A percentile compares a stretch with the other conserved stretches of the same genome.
phyloP scores from a whole-genome alignment of 1,140 invertebrate genomes.

The Delia radicum region DNA sequence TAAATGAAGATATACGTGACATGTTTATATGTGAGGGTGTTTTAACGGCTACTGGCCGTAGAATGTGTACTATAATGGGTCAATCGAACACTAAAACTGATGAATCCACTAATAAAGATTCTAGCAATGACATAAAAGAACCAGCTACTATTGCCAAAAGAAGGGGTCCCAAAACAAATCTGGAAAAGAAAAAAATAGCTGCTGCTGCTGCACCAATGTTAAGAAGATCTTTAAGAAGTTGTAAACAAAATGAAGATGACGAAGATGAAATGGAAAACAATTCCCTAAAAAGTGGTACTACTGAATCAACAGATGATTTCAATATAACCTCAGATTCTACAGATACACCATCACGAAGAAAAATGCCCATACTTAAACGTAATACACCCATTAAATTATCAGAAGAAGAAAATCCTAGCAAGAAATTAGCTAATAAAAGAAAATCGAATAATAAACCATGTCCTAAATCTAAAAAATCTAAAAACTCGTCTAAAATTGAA shows the following conservation, averaged over 20 bases:
- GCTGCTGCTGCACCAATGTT: background rate
- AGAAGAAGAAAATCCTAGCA: background rate
- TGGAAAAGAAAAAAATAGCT: background rate
- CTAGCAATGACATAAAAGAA: background rate
- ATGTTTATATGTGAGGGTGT: constrained; percentile 65
- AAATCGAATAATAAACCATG: background rate
- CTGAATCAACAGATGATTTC: background rate
- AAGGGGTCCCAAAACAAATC: background rate
- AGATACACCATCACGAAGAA: background rate
- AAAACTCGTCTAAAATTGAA: background rate
- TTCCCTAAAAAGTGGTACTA: too few relatives aligned
- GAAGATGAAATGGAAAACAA: too few relatives aligned
- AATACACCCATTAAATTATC: background rate
- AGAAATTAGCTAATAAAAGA: background rate
- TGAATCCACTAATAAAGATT: background rate
- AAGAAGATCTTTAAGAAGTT: background rate
- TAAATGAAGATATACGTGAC: constrained; percentile 66
- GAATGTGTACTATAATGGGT: constrained; percentile 50
- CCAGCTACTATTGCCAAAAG: background rate
- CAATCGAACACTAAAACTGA: background rate
- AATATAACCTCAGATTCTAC: background rate
- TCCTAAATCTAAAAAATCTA: background rate
- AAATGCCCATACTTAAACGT: constrained; percentile 5
- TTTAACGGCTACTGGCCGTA: constrained; percentile 57
- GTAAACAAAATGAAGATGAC: background rate